A percentile compares a stretch with the other conserved stretches of the same genome.
phyloP scores from a whole-genome alignment of 2,888 invertebrate species.

The Mellilla xanthometata region DNA sequence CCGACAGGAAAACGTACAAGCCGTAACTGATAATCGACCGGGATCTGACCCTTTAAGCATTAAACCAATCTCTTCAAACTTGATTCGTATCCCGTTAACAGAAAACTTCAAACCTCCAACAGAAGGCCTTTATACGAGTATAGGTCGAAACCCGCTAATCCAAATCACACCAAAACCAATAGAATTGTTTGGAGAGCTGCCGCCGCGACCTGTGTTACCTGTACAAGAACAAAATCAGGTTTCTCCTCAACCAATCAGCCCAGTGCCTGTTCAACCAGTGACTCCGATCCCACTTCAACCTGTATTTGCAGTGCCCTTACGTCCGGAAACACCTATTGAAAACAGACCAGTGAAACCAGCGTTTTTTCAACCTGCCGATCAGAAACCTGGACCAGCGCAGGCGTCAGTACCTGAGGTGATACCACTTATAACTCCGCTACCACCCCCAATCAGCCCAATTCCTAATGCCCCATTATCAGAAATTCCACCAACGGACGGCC shows the following conservation, averaged over 20 bases:
- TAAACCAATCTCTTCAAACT: conserved; percentile 7
- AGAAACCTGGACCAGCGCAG: neutral
- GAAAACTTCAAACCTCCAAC: conserved; percentile 1
- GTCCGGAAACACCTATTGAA: neutral
- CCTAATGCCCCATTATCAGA: conserved; percentile 7
- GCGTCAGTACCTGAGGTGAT: neutral
- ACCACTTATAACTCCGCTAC: conserved; percentile 8
- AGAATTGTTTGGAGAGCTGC: conserved; percentile 18
- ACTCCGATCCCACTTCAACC: no score
- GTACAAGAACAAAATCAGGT: neutral
- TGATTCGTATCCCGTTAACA: conserved; percentile 12
- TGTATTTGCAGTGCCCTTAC: neutral
- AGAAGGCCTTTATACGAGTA: conserved; percentile 8
- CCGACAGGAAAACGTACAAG: conserved; percentile 7
- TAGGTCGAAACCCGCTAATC: neutral
- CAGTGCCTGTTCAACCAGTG: neutral
- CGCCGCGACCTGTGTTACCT: conserved; percentile 12
- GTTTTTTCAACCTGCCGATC: neutral
- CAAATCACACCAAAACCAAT: neutral
- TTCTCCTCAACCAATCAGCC: neutral
- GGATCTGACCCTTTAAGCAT: conserved; percentile 7
- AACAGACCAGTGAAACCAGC: neutral
- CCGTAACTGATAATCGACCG: conserved; percentile 16
- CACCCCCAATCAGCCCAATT: conserved; percentile 4
- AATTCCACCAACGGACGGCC: conserved; percentile 11